phyloP scores from a whole-genome alignment of 2,113 vertebrate species.

The Opisthocomus hoazin region DNA sequence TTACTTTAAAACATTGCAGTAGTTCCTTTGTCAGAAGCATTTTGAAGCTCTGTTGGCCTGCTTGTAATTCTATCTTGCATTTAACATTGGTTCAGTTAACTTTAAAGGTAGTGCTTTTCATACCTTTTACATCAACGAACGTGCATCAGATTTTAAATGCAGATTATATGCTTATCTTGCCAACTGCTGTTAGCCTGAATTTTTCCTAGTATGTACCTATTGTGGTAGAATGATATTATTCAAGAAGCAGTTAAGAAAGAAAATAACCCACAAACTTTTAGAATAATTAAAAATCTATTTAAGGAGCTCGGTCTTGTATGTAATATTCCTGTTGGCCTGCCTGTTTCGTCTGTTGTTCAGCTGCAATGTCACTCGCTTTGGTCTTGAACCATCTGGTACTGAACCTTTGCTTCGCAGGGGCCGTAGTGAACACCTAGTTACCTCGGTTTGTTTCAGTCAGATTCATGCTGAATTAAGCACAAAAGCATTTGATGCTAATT shows the following conservation, averaged over 20 bases:
- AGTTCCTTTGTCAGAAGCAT: background rate
- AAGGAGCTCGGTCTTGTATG: background rate
- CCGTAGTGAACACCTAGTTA: background rate
- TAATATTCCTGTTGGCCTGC: background rate
- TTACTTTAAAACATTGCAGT: background rate
- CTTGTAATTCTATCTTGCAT: background rate
- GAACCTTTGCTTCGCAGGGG: background rate
- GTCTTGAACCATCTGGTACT: background rate
- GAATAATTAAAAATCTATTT: background rate
- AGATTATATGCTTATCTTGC: slow-evolving; percentile 25
- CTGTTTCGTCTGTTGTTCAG: background rate
- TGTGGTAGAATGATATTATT: background rate
- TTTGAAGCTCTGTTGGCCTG: background rate
- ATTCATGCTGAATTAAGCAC: background rate
- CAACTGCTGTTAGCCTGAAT: background rate
- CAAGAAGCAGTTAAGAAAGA: background rate
- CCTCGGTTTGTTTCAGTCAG: background rate
- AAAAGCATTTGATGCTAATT: slow-evolving; percentile 3
- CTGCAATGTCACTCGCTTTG: background rate
- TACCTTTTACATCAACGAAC: background rate
- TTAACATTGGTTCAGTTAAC: background rate
- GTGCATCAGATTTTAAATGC: background rate
- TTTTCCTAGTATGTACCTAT: background rate
- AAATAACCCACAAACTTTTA: background rate
- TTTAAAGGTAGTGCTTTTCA: background rate